These are phyloP conservation scores for Manis javanica DNA, from an alignment of 2,797 vertebrate genomes.

Conservation along the genomic window DNA sequence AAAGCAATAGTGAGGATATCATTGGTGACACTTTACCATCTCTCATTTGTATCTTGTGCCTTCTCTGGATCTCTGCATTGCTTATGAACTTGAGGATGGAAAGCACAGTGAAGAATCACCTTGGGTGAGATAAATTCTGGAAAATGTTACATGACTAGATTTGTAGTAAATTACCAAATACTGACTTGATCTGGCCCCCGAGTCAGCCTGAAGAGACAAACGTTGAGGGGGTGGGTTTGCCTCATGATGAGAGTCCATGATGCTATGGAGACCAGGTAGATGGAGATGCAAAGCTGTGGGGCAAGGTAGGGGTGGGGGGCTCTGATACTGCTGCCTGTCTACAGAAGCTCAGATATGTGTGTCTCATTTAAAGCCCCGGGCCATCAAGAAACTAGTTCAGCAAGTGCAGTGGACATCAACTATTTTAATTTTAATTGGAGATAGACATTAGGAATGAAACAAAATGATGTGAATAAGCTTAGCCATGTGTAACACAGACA, in stretches of 20 bases:
- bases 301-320: fast-evolving
- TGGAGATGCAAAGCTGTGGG: not conserved
- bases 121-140: conserved; percentile 2
- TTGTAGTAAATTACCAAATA: not conserved
- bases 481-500: not conserved
- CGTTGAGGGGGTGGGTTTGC: not conserved
- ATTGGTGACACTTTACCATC: not conserved
- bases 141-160: not conserved
- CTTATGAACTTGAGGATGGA: not conserved
- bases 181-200: not conserved
- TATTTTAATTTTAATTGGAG: not conserved
- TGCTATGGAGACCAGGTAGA: not conserved
- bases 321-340: not conserved
- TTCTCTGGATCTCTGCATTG: not conserved
- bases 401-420: not conserved
- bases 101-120: not conserved
- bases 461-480: not conserved
- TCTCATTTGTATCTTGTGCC: not conserved
- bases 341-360: not conserved
- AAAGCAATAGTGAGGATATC: not conserved
- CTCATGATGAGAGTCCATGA: not conserved
- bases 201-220: not conserved
- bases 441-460: not conserved
- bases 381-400: not conserved
- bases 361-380: not conserved